Conservation (phyloP, 2,113 vertebrate species). For the Mus pahari region DNA sequence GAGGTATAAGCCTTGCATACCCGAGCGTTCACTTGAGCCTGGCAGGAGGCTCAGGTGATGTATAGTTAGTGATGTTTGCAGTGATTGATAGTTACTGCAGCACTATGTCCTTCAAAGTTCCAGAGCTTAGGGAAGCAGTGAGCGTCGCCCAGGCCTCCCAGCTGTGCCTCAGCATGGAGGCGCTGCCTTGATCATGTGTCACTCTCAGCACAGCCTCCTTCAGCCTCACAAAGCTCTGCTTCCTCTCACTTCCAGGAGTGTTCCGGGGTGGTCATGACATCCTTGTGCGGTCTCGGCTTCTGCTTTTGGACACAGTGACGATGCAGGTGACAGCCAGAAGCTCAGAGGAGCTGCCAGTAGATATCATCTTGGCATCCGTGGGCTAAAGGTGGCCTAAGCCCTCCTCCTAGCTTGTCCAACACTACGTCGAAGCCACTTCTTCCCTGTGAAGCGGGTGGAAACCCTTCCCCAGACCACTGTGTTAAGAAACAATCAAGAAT, state of each 20-base stretch:
- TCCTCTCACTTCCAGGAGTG: slow-evolving; percentile 83
- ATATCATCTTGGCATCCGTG: slow-evolving; percentile 88
- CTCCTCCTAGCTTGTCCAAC: not conserved
- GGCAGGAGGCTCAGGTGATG: not conserved
- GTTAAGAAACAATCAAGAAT: slow-evolving; percentile 52
- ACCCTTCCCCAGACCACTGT: not conserved
- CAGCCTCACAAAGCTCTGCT: not conserved
- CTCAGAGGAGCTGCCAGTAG: slow-evolving; percentile 88
- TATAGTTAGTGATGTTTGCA: too few species aligned
- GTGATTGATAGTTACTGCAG: not conserved
- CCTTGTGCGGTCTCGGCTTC: slow-evolving; percentile 87
- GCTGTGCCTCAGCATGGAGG: too few species aligned
- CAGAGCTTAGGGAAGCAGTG: not conserved
- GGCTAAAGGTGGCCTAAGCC: slow-evolving; percentile 77
- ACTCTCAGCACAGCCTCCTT: not conserved
- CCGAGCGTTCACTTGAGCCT: not conserved
- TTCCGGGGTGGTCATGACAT: slow-evolving; percentile 90
- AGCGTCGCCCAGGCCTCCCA: not conserved
- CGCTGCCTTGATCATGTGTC: not conserved
- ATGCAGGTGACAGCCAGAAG: slow-evolving; percentile 91
- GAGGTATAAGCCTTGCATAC: not conserved
- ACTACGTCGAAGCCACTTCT: not conserved
- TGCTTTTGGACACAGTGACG: slow-evolving; percentile 89
- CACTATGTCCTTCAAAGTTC: not conserved
- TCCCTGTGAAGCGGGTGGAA: not conserved